phyloP scores from a whole-genome alignment of 2,113 vertebrate species.

The Chlamydotis undulata region DNA sequence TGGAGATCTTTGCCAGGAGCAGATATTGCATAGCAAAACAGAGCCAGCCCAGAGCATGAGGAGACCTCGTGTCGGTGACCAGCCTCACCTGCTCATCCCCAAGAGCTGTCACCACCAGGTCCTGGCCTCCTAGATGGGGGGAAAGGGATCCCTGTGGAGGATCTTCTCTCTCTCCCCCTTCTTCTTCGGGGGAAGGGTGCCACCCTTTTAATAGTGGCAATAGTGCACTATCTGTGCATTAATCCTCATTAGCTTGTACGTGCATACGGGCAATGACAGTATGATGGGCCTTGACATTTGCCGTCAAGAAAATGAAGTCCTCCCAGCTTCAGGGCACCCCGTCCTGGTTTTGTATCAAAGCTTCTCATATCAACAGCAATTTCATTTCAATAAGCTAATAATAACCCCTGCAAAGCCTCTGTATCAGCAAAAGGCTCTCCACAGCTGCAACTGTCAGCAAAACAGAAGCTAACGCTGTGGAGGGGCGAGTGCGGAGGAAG shows the following conservation, averaged over 20 bases:
- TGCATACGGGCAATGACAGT: background rate
- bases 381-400: background rate
- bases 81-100: accelerated
- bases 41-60: background rate
- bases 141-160: background rate
- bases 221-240: background rate
- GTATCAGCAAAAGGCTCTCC: background rate
- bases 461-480: background rate
- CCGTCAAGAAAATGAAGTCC: background rate
- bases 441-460: background rate
- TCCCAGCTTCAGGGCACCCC: background rate
- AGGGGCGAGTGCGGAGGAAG: background rate
- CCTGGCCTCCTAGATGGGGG: background rate
- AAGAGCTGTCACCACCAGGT: accelerated
- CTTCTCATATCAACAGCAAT: background rate
- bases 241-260: background rate
- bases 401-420: background rate
- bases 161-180: background rate
- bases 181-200: background rate
- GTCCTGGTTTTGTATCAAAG: background rate
- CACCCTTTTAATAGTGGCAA: background rate
- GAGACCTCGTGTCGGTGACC: accelerated
- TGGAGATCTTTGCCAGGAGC: background rate
- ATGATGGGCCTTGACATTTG: background rate
- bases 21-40: background rate